Evolutionary conservation across 2,888 invertebrate species (phyloP), one percentile per base, ranked within the genome.

Genomic region (Epinotia brunnichana): DNA sequence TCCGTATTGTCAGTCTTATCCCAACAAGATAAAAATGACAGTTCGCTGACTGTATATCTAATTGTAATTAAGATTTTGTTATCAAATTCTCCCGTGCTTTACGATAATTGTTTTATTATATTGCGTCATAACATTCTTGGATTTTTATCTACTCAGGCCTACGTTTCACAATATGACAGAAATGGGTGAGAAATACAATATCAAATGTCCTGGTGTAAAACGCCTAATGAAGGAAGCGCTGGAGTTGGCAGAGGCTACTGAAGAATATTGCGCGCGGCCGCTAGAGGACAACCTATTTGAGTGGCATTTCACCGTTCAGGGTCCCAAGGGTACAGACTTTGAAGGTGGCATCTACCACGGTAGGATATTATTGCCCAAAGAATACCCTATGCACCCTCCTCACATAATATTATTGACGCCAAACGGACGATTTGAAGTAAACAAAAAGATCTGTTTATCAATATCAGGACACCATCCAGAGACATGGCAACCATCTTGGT

Each of bases 401-500:
- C 97, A 97, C 86, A 98, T 99, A 78, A 98, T 98, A 82, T 91
- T 99, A 63, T 88, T 99, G 66, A 99, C 98, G 29, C 98, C 98
- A 2, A 99, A 98, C 89, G 98, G 98, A 61, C 94, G 99, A 78
- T 99, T 99, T 91, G 98, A 98, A 92, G 95, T 95, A 10, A 97
- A 97, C 87, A 98, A 97, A 87, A 99, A 99, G 90, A 98, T 99
- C 81, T 99, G 99, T 86, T 91, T 99, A 77, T 98, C 98, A 76
- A 99, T 99, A 81, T 98, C 98, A 74, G 98, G 98, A 5, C 96
- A 98, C 90, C 99, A 99, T 88, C 99, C 98, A n/a, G 99, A 99
- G 89, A 97, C 98, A 51, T 99, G 99, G 99, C 97, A 98, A 84
- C 99, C 99, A 35, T 98, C 98, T 3, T 99, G 99, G 99, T 98